Percentiles rank a stretch among this genome's conserved stretches.
Evolutionary conservation across 2,113 vertebrate genomes (phyloP).

Genomic region (Scytalopus superciliaris): DNA sequence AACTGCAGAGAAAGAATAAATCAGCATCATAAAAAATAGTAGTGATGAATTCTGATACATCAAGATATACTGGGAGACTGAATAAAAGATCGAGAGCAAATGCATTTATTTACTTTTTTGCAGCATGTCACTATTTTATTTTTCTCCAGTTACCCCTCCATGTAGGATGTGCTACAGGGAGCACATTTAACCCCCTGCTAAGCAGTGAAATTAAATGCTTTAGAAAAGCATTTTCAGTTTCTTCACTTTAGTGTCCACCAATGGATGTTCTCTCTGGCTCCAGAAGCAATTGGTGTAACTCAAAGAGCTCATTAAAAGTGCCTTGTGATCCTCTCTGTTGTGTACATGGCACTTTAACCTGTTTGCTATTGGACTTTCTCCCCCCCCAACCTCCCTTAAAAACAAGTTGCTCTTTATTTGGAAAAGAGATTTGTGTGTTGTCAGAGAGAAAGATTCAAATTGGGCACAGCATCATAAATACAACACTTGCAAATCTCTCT

Average conservation of each 20-base stretch:
- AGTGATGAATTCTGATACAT: neutral
- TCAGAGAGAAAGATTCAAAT: slow-evolving; percentile 6
- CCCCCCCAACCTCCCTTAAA: neutral
- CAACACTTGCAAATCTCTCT: slow-evolving; percentile 17
- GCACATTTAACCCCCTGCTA: neutral
- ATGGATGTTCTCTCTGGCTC: neutral
- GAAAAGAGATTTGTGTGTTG: neutral
- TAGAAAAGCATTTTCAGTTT: neutral
- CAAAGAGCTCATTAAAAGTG: neutral
- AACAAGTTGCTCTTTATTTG: neutral
- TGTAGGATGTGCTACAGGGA: neutral
- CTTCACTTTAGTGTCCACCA: neutral
- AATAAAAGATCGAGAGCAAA: neutral
- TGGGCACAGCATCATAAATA: neutral
- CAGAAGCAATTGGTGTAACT: slow-evolving; percentile 22
- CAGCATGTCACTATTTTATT: neutral
- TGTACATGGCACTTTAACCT: slow-evolving; percentile 4
- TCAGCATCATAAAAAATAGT: neutral
- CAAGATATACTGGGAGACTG: neutral
- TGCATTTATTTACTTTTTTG: neutral
- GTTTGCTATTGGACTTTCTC: neutral
- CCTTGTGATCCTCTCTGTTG: neutral
- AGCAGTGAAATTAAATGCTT: neutral
- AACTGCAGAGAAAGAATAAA: neutral
- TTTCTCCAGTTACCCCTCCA: neutral